Conservation (phyloP, 2,113 vertebrate genomes). For the Phyllostomus hastatus region DNA sequence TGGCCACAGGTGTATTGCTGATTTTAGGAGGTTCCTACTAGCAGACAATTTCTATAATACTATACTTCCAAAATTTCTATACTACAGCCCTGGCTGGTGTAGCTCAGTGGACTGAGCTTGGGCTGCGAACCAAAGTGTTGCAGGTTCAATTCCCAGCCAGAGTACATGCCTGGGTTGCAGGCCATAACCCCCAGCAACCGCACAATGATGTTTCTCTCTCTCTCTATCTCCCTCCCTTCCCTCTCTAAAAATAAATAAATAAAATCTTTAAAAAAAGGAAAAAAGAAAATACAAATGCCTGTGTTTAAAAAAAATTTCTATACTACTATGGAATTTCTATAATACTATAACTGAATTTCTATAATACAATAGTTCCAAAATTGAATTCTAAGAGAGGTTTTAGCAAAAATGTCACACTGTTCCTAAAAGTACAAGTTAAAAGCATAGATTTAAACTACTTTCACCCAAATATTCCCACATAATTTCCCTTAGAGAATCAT, state of each 20-base stretch:
- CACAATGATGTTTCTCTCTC: too few species aligned
- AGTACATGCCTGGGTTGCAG: too few species aligned
- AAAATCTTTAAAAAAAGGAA: too few species aligned
- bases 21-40: not conserved
- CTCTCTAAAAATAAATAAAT: too few species aligned
- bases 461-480: not conserved
- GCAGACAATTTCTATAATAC: not conserved
- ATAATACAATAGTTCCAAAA: not conserved
- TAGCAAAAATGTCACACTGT: not conserved
- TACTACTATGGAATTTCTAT: not conserved
- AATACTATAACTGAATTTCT: not conserved
- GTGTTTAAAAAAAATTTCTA: too few species aligned
- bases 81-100: too few species aligned
- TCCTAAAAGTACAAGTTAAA: slow-evolving; percentile 4
- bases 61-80: not conserved
- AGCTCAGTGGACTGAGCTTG: too few species aligned
- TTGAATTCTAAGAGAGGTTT: not conserved
- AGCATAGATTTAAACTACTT: slow-evolving; percentile 10
- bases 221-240: too few species aligned
- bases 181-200: too few species aligned
- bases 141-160: too few species aligned
- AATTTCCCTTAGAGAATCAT: slow-evolving; percentile 16
- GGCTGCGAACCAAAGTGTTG: too few species aligned
- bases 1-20: not conserved
- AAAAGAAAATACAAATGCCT: too few species aligned